Evolutionary conservation across 2,888 invertebrate genomes (phyloP).

Genomic region (Zaprionus obscuricornis): DNA sequence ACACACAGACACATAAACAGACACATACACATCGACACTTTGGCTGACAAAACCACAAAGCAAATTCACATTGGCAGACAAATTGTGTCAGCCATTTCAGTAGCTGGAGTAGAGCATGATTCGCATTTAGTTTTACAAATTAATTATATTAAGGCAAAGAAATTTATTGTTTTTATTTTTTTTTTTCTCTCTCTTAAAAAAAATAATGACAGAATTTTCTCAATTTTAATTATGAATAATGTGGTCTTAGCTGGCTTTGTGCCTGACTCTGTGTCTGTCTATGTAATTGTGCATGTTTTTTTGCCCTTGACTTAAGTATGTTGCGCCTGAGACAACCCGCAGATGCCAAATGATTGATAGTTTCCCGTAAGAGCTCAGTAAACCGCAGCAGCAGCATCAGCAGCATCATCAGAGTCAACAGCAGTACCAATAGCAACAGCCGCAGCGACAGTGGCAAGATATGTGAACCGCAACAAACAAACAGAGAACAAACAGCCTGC

Average conservation of each 20-base stretch:
- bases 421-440: no score
- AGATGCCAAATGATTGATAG: slow-evolving; percentile 68
- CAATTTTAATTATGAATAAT: slow-evolving; percentile 74
- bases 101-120: neutral
- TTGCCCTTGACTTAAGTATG: neutral
- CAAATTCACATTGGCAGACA: slow-evolving; percentile 39
- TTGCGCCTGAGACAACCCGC: slow-evolving; percentile 28
- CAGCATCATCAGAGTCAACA: slow-evolving; percentile 19
- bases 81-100: neutral
- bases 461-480: slow-evolving; percentile 12
- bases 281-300: no score
- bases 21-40: neutral
- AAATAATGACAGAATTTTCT: slow-evolving; percentile 33
- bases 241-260: slow-evolving; percentile 12
- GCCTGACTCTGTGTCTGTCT: slow-evolving; percentile 5
- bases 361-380: slow-evolving; percentile 24
- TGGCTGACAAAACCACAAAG: slow-evolving; percentile 24
- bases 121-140: slow-evolving; percentile 47
- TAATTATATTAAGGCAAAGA: slow-evolving; percentile 49
- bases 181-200: no score
- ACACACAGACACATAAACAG: slow-evolving; percentile 3
- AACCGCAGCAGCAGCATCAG: slow-evolving; percentile 23
- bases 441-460: no score
- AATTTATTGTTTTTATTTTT: slow-evolving; percentile 30
- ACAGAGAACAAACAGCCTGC: slow-evolving; percentile 4